A percentile compares a stretch with the other conserved stretches of the same genome.
These are phyloP conservation scores for Lasaia peninsularis DNA, from an alignment of 1,140 invertebrate species.

Conservation along the genomic window DNA sequence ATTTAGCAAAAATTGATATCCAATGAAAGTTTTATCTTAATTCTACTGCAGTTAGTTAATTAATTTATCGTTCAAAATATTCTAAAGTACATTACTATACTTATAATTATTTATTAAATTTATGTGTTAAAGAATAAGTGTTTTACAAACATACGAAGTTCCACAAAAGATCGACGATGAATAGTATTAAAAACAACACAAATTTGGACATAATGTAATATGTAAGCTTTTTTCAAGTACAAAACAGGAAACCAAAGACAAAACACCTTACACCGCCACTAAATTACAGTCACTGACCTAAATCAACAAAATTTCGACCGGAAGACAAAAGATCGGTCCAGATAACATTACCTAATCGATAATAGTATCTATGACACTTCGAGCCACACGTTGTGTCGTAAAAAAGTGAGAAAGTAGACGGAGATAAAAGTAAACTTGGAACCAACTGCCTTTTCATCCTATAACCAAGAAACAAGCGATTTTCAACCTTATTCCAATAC, in stretches of 20 bases:
- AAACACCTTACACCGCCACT: conserved; percentile 39
- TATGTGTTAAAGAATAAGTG: too few relatives aligned
- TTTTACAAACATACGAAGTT: too few relatives aligned
- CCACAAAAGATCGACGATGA: too few relatives aligned
- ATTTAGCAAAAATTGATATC: too few relatives aligned
- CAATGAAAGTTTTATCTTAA: too few relatives aligned
- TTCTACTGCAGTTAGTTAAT: too few relatives aligned
- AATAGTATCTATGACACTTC: conserved; percentile 73
- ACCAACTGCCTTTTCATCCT: conserved; percentile 20
- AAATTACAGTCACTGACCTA: conserved; percentile 55
- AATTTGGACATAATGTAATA: too few relatives aligned
- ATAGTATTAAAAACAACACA: too few relatives aligned
- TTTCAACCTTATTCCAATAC: conserved; percentile 25
- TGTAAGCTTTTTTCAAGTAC: conserved; percentile 8
- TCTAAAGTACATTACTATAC: too few relatives aligned
- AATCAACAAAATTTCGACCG: conserved; percentile 70
- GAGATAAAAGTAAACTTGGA: conserved; percentile 61
- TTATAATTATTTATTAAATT: too few relatives aligned
- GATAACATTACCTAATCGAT: conserved; percentile 75
- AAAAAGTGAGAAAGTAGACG: conserved; percentile 73
- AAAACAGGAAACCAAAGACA: conserved; percentile 41
- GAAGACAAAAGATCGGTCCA: conserved; percentile 67
- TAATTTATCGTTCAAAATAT: too few relatives aligned
- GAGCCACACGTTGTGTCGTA: conserved; percentile 66
- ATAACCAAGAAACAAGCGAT: conserved; percentile 20